A percentile compares a stretch with the other conserved stretches of the same genome.
Evolutionary conservation across 2,113 vertebrate species (phyloP).

Genomic region (Pavo muticus): DNA sequence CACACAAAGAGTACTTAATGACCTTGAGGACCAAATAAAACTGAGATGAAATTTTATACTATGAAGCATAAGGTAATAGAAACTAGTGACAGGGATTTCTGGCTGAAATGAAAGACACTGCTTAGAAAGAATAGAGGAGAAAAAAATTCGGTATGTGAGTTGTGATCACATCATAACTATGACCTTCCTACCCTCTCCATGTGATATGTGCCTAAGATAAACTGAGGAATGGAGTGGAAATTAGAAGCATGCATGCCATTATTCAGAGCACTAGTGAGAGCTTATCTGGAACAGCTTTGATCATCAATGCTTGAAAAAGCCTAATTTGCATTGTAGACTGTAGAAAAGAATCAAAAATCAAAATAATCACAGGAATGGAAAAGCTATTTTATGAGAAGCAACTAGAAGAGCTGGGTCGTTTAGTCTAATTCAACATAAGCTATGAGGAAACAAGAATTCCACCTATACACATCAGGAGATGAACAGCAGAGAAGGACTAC

Average conservation of each 20-base stretch:
- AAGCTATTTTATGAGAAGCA: slow-evolving; percentile 2
- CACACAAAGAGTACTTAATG: background rate
- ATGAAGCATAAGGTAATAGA: slow-evolving; percentile 4
- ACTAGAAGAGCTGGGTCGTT: background rate
- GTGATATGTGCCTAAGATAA: slow-evolving; percentile 58
- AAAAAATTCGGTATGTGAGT: background rate
- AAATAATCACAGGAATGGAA: slow-evolving; percentile 23
- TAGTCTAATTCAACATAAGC: background rate
- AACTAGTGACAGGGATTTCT: slow-evolving; percentile 6
- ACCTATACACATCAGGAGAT: background rate
- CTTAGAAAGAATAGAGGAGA: background rate
- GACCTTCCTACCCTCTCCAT: slow-evolving; percentile 38
- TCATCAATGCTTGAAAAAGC: slow-evolving; percentile 32
- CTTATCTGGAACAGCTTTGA: slow-evolving; percentile 61
- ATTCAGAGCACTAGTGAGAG: slow-evolving; percentile 17
- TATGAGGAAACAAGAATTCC: background rate
- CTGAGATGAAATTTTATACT: background rate
- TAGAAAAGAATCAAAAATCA: background rate
- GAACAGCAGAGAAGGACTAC: background rate
- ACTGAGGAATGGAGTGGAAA: slow-evolving; percentile 49
- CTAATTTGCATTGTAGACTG: slow-evolving; percentile 52
- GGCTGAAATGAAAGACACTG: slow-evolving; percentile 12
- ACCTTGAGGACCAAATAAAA: background rate
- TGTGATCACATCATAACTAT: slow-evolving; percentile 29
- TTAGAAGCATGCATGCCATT: slow-evolving; percentile 45